A percentile compares a stretch with the other conserved stretches of the same genome.
phyloP scores from a whole-genome alignment of 2,113 vertebrate genomes.

The Noctilio leporinus region DNA sequence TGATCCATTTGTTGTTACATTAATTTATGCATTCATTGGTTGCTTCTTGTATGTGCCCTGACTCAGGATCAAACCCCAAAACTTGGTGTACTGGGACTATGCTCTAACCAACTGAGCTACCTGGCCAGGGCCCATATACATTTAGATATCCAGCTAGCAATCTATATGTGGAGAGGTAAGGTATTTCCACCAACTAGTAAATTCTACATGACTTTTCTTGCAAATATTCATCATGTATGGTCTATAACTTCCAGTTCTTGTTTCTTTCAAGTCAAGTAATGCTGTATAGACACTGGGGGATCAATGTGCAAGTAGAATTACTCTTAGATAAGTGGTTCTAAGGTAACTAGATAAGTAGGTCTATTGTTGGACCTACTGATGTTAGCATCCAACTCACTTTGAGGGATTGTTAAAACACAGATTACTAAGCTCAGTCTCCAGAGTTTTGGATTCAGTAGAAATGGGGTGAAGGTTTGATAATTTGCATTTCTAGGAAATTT shows the following conservation, averaged over 20 bases:
- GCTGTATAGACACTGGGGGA: not conserved
- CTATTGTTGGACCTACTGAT: too few species aligned
- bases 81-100: too few species aligned
- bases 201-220: not conserved
- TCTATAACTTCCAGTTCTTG: not conserved
- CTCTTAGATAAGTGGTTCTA: not conserved
- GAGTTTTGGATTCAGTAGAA: not conserved
- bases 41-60: too few species aligned
- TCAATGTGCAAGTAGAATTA: not conserved
- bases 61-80: too few species aligned
- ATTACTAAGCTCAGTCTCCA: not conserved
- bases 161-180: not conserved
- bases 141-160: not conserved
- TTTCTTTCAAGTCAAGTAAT: not conserved
- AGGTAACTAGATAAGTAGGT: not conserved
- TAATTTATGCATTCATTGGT: too few species aligned
- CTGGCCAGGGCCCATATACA: too few species aligned
- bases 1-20: too few species aligned
- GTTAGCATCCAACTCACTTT: not conserved
- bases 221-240: not conserved
- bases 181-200: not conserved
- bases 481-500: not conserved
- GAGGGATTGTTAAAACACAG: not conserved
- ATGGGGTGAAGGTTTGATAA: not conserved
- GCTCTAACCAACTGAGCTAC: too few species aligned